Conservation (phyloP, 2,888 invertebrate genomes). For the Teinopalpus imperialis region DNA sequence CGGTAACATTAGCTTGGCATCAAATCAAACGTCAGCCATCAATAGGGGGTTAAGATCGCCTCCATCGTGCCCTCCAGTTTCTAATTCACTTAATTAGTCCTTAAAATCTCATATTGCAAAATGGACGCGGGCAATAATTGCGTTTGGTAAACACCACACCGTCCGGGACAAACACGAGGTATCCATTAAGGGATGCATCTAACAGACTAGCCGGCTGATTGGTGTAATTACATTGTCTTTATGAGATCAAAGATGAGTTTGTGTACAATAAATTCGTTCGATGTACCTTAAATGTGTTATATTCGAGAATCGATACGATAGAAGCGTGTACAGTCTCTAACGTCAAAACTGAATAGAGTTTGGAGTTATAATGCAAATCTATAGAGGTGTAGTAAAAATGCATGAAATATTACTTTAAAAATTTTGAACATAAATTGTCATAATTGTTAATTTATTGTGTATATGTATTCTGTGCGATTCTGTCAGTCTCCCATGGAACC, state of each 20-base stretch:
- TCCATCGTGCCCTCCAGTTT: slow-evolving; percentile 43
- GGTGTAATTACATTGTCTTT: slow-evolving; percentile 61
- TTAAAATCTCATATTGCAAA: slow-evolving; percentile 78
- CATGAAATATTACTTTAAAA: no score
- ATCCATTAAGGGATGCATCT: slow-evolving; percentile 57
- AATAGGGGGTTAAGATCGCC: slow-evolving; percentile 42
- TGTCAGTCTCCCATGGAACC: no score
- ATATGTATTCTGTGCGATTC: no score
- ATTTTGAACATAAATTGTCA: no score
- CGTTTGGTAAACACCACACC: slow-evolving; percentile 67
- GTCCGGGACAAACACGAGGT: slow-evolving; percentile 39
- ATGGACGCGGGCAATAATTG: slow-evolving; percentile 74
- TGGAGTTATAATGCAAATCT: no score
- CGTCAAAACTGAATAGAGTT: no score
- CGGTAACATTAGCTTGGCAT: slow-evolving; percentile 19
- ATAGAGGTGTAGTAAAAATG: no score
- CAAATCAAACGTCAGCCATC: slow-evolving; percentile 27
- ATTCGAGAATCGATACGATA: slow-evolving; percentile 13
- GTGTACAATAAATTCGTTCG: slow-evolving; percentile 45
- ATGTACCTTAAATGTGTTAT: slow-evolving; percentile 27
- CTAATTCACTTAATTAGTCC: slow-evolving; percentile 79
- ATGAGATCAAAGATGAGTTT: slow-evolving; percentile 55
- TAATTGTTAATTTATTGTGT: no score
- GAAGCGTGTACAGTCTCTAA: slow-evolving; percentile 10
- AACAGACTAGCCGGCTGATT: slow-evolving; percentile 49